These are phyloP conservation scores for Cyprinodon diabolis DNA, from an alignment of 2,797 vertebrate species.

Conservation along the genomic window DNA sequence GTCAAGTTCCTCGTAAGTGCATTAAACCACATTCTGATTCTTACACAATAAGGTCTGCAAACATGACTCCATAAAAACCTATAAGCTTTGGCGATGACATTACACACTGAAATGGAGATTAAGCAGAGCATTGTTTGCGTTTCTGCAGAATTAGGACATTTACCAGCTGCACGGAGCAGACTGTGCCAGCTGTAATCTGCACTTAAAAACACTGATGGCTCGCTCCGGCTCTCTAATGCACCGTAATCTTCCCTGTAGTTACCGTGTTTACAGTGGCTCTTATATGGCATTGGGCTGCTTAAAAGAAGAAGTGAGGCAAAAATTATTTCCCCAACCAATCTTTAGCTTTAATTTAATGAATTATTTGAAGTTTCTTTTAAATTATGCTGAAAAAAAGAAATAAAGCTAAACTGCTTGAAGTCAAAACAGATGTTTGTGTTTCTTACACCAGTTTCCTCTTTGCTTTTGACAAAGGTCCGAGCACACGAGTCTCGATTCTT, in stretches of 20 bases:
- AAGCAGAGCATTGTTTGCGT: conserved; percentile 19
- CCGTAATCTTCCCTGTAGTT: conserved; percentile 34
- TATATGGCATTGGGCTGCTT: conserved; percentile 21
- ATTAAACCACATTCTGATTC: too few relatives aligned
- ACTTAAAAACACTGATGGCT: conserved; percentile 41
- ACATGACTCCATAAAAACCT: neutral
- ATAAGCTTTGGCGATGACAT: conserved; percentile 3
- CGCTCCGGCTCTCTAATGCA: conserved; percentile 48
- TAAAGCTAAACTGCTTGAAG: conserved; percentile 2
- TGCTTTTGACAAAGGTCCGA: conserved; percentile 87
- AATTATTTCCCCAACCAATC: neutral
- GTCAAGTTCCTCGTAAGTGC: too few relatives aligned
- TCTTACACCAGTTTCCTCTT: conserved; percentile 87
- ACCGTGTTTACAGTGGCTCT: conserved; percentile 26
- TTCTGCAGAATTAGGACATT: conserved; percentile 49
- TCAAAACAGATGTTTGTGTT: neutral
- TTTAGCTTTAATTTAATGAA: neutral
- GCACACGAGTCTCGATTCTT: conserved; percentile 83
- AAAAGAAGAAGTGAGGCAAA: conserved; percentile 7
- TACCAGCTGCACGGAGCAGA: conserved; percentile 53
- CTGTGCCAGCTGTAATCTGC: conserved; percentile 50
- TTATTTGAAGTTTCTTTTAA: neutral
- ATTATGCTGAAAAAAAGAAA: neutral
- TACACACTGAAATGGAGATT: conserved; percentile 4
- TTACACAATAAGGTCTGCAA: conserved; percentile 4